Conservation (phyloP, 2,113 vertebrate genomes). For the Cavia porcellus region DNA sequence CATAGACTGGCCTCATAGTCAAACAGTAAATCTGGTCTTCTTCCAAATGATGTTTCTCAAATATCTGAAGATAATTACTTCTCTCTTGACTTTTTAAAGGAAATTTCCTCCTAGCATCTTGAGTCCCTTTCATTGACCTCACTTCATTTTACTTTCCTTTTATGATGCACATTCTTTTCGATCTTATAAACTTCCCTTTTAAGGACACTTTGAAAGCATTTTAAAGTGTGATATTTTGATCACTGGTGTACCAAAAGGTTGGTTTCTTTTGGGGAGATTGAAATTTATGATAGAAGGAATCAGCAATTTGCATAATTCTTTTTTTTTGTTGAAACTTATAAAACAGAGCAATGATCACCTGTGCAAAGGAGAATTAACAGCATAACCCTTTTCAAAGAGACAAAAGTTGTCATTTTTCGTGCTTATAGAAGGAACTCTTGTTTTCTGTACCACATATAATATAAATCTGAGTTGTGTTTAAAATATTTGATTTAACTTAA, state of each 20-base stretch:
- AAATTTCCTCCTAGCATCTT: neutral
- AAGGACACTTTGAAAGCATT: no score
- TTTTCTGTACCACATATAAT: neutral
- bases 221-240: neutral
- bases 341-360: neutral
- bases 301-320: neutral
- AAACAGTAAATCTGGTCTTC: neutral
- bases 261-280: neutral
- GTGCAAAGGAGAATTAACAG: neutral
- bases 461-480: constrained; percentile 12
- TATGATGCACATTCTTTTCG: neutral
- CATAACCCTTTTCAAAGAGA: neutral
- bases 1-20: neutral
- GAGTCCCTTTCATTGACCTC: neutral
- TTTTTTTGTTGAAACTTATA: neutral
- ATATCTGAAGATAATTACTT: constrained; percentile 29
- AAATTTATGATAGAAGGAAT: constrained; percentile 25
- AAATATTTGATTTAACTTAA: neutral
- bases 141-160: neutral
- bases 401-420: neutral
- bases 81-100: neutral
- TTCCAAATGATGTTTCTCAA: constrained; percentile 46
- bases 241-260: neutral
- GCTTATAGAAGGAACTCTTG: neutral
- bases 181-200: neutral